Percentiles rank a stretch among this genome's conserved stretches.
Evolutionary conservation across 2,888 invertebrate genomes (phyloP).

Genomic region (Pheosia gnoma): DNA sequence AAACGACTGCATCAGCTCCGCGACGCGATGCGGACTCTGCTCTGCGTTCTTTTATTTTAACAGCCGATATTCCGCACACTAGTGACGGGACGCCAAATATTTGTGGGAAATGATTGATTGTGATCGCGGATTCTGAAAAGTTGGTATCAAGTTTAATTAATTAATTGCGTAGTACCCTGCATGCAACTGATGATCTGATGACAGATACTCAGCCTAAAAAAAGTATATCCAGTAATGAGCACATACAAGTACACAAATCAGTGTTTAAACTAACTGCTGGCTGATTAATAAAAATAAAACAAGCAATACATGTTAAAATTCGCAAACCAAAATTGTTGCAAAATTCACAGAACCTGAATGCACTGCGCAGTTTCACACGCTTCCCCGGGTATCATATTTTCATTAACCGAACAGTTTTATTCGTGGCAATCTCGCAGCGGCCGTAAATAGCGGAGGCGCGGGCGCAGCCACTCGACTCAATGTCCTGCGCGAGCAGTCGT

Average conservation of each 20-base stretch:
- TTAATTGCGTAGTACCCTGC: not conserved
- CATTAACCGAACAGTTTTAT: conserved; percentile 32
- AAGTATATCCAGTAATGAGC: not conserved
- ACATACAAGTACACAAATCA: no score
- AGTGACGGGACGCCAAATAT: no score
- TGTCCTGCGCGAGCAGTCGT: not conserved
- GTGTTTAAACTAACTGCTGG: no score
- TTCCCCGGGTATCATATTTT: conserved; percentile 36
- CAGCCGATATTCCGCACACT: not conserved
- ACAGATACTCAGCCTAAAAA: not conserved
- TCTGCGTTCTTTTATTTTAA: not conserved
- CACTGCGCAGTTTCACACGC: conserved; percentile 30
- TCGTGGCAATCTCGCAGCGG: conserved; percentile 12
- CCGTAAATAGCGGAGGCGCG: conserved; percentile 20
- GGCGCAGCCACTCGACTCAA: conserved; percentile 4
- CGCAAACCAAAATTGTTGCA: conserved; percentile 5
- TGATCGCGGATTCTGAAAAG: no score
- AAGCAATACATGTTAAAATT: not conserved
- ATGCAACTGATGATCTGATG: not conserved
- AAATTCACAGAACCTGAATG: conserved; percentile 1
- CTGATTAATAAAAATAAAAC: not conserved
- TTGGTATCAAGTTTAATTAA: not conserved
- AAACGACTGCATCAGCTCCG: conserved; percentile 5
- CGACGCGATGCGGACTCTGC: not conserved
- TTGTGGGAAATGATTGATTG: no score